Percentiles rank a stretch among this genome's conserved stretches.
Evolutionary conservation across 2,113 vertebrate species (phyloP).

Genomic region (Amazona vittata): DNA sequence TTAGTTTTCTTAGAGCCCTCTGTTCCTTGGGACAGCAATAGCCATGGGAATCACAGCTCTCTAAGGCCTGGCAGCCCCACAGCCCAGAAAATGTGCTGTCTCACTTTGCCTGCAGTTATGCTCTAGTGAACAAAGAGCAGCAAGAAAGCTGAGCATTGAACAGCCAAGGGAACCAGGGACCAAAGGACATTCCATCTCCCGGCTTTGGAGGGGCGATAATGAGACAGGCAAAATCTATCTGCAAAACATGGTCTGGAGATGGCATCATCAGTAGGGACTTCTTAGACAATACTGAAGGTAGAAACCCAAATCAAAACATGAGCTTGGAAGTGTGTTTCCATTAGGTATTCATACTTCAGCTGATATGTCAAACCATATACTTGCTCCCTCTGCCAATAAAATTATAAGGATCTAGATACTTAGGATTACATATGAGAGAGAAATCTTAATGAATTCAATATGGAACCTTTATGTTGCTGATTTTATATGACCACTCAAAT

Average conservation of each 20-base stretch:
- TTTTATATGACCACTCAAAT: constrained; percentile 26
- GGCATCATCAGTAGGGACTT: not conserved
- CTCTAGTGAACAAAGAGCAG: not conserved
- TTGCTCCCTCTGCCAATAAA: not conserved
- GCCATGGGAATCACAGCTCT: not conserved
- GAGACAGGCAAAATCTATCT: not conserved
- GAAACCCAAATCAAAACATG: not conserved
- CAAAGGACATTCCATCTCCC: not conserved
- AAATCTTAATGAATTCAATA: constrained; percentile 43
- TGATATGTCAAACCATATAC: not conserved
- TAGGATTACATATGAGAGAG: not conserved
- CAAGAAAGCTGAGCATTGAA: not conserved
- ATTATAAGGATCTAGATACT: not conserved
- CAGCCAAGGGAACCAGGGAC: not conserved
- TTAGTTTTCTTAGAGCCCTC: not conserved
- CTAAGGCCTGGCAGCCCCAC: not conserved
- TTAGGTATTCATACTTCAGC: not conserved
- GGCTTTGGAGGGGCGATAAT: not conserved
- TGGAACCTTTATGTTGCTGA: constrained; percentile 1
- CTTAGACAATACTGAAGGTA: not conserved
- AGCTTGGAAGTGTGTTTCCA: not conserved
- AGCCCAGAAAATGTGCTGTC: not conserved
- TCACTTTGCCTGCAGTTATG: not conserved
- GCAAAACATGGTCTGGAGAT: not conserved
- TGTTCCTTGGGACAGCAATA: not conserved